Conservation (phyloP, 2,888 invertebrate genomes). For the Trimorus sp. region DNA sequence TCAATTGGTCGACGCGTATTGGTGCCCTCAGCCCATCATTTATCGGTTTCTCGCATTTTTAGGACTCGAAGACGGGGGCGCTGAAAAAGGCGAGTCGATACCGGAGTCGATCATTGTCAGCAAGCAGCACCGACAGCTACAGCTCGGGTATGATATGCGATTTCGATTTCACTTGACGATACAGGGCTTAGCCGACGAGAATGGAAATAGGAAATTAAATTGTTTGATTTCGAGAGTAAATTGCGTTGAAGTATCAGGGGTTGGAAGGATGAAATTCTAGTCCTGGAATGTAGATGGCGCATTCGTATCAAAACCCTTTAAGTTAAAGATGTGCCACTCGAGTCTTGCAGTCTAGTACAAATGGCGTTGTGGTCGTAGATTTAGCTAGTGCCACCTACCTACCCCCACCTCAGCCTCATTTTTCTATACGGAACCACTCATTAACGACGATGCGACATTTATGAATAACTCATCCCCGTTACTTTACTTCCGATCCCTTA, state of each 20-base stretch:
- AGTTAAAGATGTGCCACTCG: too few relatives aligned
- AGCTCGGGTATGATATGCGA: constrained; percentile 88
- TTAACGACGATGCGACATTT: constrained; percentile 53
- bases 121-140: constrained; percentile 97
- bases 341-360: too few relatives aligned
- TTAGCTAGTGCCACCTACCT: too few relatives aligned
- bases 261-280: too few relatives aligned
- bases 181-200: too few relatives aligned
- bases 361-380: too few relatives aligned
- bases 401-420: not conserved
- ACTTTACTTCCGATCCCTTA: constrained; percentile 48
- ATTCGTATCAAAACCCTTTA: too few relatives aligned
- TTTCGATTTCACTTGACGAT: too few relatives aligned
- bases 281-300: too few relatives aligned
- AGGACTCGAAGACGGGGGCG: constrained; percentile 87
- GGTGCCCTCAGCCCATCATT: not conserved
- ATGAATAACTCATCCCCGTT: constrained; percentile 58
- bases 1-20: not conserved
- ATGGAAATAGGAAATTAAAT: too few relatives aligned
- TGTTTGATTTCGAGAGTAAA: too few relatives aligned
- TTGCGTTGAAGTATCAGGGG: too few relatives aligned
- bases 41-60: constrained; percentile 69
- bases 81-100: constrained; percentile 94
- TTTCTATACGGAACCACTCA: constrained; percentile 56
- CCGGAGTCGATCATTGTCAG: constrained; percentile 94